These are phyloP conservation scores for Ptilonorhynchus violaceus DNA, from an alignment of 2,113 vertebrate genomes.

Conservation along the genomic window DNA sequence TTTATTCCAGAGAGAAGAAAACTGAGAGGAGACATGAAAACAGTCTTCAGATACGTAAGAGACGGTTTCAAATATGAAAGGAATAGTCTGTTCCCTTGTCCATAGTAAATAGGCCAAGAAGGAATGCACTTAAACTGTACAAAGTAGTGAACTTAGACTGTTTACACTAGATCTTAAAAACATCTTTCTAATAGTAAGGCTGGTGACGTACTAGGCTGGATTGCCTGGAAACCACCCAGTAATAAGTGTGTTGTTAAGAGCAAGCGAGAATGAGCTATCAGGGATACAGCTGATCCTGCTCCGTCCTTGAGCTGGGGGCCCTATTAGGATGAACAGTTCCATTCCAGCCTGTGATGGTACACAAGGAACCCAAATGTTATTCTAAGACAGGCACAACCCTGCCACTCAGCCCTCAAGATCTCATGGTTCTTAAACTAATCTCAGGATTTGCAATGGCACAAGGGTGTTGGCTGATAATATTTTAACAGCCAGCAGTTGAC, in stretches of 20 bases:
- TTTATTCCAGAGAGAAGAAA: conserved; percentile 25
- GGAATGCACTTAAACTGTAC: background rate
- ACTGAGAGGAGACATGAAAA: conserved; percentile 2
- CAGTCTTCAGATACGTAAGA: background rate
- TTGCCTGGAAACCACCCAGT: background rate
- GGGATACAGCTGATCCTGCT: background rate
- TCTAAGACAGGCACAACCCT: background rate
- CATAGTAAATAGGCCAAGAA: background rate
- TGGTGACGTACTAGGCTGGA: background rate
- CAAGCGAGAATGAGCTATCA: background rate
- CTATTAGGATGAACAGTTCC: background rate
- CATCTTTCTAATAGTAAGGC: background rate
- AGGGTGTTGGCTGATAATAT: background rate
- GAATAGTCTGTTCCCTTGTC: background rate
- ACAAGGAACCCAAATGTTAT: background rate
- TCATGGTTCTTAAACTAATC: background rate
- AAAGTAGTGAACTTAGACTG: background rate
- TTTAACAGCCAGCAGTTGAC: background rate
- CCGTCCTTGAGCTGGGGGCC: background rate
- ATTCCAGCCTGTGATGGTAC: background rate
- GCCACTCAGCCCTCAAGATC: background rate
- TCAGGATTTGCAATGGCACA: background rate
- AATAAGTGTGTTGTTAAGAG: background rate
- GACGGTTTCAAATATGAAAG: background rate
- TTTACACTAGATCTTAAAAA: conserved; percentile 22